Conservation (phyloP, 2,797 vertebrate species). For the Botia almorhae region DNA sequence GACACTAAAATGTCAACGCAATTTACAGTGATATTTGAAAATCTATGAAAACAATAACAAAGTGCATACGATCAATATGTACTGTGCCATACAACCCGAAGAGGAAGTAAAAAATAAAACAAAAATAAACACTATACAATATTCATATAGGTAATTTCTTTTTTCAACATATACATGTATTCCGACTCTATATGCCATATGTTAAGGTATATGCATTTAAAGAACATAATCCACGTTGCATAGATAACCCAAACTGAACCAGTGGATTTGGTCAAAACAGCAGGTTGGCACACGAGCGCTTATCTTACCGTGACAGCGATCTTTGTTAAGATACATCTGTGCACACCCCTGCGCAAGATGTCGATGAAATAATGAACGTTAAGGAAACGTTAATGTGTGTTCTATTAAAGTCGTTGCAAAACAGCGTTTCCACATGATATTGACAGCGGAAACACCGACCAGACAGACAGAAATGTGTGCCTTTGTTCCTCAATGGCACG, state of each 20-base stretch:
- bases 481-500: conserved; percentile 22
- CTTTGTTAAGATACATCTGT: conserved; percentile 49
- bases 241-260: conserved; percentile 91
- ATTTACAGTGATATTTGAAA: conserved; percentile 21
- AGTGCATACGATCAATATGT: conserved; percentile 77
- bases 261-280: conserved; percentile 78
- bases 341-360: conserved; percentile 48
- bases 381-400: not conserved
- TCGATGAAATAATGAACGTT: conserved; percentile 21
- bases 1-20: conserved; percentile 52
- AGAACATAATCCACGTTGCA: conserved; percentile 88
- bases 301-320: conserved; percentile 66
- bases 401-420: not conserved
- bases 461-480: conserved; percentile 21
- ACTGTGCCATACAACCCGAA: conserved; percentile 62
- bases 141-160: conserved; percentile 61
- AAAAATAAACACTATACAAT: conserved; percentile 54
- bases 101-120: conserved; percentile 66
- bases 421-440: conserved; percentile 31
- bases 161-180: conserved; percentile 67
- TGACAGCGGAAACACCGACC: conserved; percentile 37
- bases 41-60: conserved; percentile 63
- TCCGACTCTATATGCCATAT: conserved; percentile 68
- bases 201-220: conserved; percentile 76
- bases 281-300: conserved; percentile 84